Percentiles rank a stretch among this genome's conserved stretches.
phyloP scores from a whole-genome alignment of 1,140 invertebrate genomes.

The Drosophila willistoni region DNA sequence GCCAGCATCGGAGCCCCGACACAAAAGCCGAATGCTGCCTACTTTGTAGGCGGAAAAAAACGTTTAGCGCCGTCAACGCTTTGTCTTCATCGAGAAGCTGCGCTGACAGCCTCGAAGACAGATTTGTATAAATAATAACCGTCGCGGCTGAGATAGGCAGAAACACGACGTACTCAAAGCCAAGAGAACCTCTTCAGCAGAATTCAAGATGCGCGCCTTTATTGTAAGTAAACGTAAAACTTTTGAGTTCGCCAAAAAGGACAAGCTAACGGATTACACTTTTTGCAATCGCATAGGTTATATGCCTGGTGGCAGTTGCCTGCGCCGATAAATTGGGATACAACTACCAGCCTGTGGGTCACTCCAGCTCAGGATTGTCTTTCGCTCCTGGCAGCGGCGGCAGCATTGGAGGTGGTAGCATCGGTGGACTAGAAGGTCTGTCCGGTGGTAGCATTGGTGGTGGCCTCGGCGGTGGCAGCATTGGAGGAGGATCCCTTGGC shows the following conservation, averaged over 20 bases:
- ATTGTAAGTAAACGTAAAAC: constrained; percentile 59
- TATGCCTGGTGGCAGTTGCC: constrained; percentile 73
- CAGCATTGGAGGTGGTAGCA: constrained; percentile 38
- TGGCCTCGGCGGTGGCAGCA: constrained; percentile 29
- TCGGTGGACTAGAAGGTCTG: constrained; percentile 27
- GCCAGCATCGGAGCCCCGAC: constrained; percentile 21
- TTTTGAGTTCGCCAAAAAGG: background rate
- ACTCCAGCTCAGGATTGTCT: constrained; percentile 64
- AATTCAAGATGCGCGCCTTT: constrained; percentile 74
- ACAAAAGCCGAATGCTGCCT: constrained; percentile 64
- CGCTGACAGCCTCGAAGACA: constrained; percentile 67
- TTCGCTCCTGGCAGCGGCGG: constrained; percentile 60
- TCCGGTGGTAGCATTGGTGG: constrained; percentile 11
- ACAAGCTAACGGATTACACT: constrained; percentile 27
- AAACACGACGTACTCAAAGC: constrained; percentile 65
- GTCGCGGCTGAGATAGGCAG: constrained; percentile 40
- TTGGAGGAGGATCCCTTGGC: constrained; percentile 29
- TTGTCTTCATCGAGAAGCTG: constrained; percentile 62
- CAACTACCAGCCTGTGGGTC: constrained; percentile 74
- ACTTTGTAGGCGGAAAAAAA: constrained; percentile 75
- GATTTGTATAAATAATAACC: constrained; percentile 72
- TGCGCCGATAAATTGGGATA: constrained; percentile 78
- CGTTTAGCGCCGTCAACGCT: constrained; percentile 64
- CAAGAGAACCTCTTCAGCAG: constrained; percentile 60
- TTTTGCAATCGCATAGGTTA: constrained; percentile 45